Conservation (phyloP, 2,113 vertebrate species). For the Oenanthe oenanthe region DNA sequence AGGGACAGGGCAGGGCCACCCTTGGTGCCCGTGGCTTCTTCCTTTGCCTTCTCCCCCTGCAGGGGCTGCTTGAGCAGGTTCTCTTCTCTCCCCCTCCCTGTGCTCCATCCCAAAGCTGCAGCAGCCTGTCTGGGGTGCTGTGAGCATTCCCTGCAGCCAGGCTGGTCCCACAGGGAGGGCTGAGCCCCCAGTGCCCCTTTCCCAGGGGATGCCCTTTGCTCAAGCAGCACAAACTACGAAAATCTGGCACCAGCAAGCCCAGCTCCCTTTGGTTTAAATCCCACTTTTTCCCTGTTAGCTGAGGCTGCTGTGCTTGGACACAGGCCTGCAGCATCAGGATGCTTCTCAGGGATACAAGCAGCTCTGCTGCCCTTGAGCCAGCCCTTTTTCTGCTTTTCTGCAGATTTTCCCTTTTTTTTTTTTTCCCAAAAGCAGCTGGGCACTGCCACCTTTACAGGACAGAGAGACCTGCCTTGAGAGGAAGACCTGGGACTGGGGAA, state of each 20-base stretch:
- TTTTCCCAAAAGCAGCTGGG: neutral
- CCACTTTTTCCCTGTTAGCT: accelerated
- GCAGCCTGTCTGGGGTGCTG: neutral
- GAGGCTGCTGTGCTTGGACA: neutral
- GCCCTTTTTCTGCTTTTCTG: neutral
- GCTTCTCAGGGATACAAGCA: neutral
- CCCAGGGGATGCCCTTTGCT: neutral
- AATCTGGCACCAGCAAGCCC: neutral
- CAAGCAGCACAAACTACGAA: accelerated
- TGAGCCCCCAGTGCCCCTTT: accelerated
- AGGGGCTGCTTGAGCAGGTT: accelerated
- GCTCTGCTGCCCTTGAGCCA: neutral
- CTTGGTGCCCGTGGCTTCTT: accelerated
- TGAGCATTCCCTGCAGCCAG: neutral
- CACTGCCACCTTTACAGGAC: neutral
- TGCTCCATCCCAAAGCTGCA: neutral
- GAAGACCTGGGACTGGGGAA: neutral
- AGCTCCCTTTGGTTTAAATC: neutral
- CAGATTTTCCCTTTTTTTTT: neutral
- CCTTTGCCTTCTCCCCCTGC: accelerated
- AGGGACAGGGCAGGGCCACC: neutral
- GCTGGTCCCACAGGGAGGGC: accelerated
- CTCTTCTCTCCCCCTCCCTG: accelerated
- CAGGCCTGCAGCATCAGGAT: neutral
- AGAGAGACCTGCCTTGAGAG: accelerated